Conservation (phyloP, 35 echinoderm and acorn worm genomes). For the Eucidaris tribuloides region DNA sequence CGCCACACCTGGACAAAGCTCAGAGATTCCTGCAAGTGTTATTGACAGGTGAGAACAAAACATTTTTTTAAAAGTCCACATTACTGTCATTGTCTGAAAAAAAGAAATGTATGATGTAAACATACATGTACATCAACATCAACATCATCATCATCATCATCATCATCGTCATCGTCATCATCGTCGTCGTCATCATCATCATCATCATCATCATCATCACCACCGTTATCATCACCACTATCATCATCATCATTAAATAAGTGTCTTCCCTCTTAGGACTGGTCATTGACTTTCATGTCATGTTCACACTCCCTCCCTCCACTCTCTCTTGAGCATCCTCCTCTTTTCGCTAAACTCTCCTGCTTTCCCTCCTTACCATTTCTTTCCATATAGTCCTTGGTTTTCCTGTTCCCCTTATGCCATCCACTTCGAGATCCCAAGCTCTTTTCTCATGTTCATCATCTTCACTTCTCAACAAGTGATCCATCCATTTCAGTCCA, state of each 20-base stretch:
- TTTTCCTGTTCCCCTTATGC: too few species aligned
- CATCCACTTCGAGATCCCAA: too few species aligned
- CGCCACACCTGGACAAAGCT: conserved; percentile 62
- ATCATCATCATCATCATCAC: neutral
- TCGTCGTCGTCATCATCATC: neutral
- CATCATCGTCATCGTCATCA: neutral
- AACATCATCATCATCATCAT: neutral
- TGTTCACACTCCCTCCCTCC: too few species aligned
- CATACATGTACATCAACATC: neutral
- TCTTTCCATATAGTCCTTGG: too few species aligned
- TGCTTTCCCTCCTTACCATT: too few species aligned
- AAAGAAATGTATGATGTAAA: too few species aligned
- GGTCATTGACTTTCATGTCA: neutral
- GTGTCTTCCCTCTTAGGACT: too few species aligned
- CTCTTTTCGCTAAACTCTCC: too few species aligned
- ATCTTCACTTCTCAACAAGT: too few species aligned
- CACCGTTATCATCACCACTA: neutral
- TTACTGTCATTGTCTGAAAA: neutral
- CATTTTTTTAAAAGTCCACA: neutral
- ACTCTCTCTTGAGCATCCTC: neutral
- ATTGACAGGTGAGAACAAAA: conserved; percentile 44
- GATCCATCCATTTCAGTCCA: too few species aligned
- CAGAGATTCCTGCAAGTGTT: conserved; percentile 60
- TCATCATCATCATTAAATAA: neutral
- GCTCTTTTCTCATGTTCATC: too few species aligned